Evolutionary conservation across 2,113 vertebrate species (phyloP).

Genomic region (Anseranas semipalmata): DNA sequence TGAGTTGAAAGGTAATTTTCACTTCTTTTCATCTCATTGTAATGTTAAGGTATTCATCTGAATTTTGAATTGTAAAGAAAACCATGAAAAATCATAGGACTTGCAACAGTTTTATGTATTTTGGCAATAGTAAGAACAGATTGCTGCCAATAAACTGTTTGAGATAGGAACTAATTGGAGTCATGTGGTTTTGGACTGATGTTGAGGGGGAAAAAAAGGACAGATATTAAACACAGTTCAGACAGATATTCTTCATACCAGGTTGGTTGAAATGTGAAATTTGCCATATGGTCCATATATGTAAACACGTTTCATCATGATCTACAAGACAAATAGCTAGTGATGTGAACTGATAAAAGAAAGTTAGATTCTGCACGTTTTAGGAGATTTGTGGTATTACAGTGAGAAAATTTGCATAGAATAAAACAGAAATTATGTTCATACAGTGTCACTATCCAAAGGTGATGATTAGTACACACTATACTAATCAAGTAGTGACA

Average conservation of each 20-base stretch:
- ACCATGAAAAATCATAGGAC: conserved; percentile 60
- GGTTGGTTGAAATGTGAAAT: conserved; percentile 12
- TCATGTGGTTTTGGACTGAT: conserved; percentile 75
- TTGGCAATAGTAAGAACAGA: conserved; percentile 71
- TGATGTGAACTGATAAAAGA: background rate
- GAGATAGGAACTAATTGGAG: conserved; percentile 80
- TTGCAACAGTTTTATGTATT: conserved; percentile 70
- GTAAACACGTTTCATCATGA: background rate
- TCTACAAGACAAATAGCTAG: background rate
- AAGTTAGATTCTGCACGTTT: background rate
- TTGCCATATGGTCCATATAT: background rate
- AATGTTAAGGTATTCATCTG: conserved; percentile 55
- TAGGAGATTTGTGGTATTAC: background rate
- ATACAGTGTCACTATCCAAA: background rate
- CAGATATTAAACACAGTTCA: conserved; percentile 72
- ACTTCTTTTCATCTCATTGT: conserved; percentile 61
- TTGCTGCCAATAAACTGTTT: conserved; percentile 75
- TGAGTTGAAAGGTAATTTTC: conserved; percentile 63
- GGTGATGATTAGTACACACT: background rate
- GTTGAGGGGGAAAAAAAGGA: conserved; percentile 51
- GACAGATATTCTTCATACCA: conserved; percentile 62
- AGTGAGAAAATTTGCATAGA: background rate
- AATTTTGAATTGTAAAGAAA: conserved; percentile 64
- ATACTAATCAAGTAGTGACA: background rate
- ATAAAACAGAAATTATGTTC: background rate